Evolutionary conservation across 2,113 vertebrate species (phyloP).

Genomic region (Oncorhynchus nerka): DNA sequence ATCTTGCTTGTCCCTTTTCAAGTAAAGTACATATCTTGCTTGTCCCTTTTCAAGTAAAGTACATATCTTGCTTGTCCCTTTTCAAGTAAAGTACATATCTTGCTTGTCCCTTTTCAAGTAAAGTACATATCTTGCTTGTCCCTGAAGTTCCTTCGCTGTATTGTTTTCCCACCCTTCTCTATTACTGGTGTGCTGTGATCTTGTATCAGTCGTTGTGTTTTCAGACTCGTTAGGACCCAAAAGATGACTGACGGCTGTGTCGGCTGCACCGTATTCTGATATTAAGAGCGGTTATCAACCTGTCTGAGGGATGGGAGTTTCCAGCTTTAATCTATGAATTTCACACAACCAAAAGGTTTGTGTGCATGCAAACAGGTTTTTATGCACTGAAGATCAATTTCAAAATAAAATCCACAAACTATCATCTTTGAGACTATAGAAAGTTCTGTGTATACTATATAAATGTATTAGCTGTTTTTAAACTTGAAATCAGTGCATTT

Average conservation of each 20-base stretch:
- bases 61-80: not conserved
- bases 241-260: not conserved
- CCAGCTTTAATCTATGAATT: not conserved
- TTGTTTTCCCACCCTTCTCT: not conserved
- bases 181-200: not conserved
- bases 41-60: not conserved
- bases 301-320: not conserved
- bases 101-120: not conserved
- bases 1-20: not conserved
- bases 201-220: not conserved
- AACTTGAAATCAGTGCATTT: not conserved
- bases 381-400: not conserved
- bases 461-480: constrained; percentile 6
- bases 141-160: too few relatives aligned
- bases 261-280: not conserved
- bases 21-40: not conserved
- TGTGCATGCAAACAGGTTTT: not conserved
- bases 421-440: not conserved
- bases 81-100: too few relatives aligned
- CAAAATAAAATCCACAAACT: not conserved
- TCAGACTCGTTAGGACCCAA: not conserved
- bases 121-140: not conserved
- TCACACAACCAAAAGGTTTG: not conserved
- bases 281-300: not conserved
- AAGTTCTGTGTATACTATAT: not conserved